phyloP scores from a whole-genome alignment of 2,797 vertebrate species.

The Diplodus puntazzo region DNA sequence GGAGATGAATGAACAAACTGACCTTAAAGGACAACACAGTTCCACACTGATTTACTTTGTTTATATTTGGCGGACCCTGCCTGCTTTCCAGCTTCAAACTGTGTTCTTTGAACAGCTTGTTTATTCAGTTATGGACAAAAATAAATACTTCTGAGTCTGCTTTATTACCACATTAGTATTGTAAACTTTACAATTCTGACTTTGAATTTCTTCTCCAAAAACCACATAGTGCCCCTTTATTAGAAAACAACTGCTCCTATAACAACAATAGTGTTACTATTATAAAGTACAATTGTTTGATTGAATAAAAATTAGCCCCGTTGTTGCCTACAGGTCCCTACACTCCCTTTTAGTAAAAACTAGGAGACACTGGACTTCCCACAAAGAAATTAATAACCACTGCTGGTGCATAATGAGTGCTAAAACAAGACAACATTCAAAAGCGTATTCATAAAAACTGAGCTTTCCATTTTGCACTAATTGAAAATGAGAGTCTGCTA shows the following conservation, averaged over 20 bases:
- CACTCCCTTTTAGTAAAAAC: constrained; percentile 31
- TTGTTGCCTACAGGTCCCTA: background rate
- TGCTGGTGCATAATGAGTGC: constrained; percentile 22
- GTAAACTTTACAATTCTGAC: too few species aligned
- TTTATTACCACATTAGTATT: too few species aligned
- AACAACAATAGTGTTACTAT: background rate
- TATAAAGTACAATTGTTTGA: background rate
- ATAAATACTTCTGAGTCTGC: too few species aligned
- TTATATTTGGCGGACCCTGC: too few species aligned
- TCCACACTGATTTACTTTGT: too few species aligned
- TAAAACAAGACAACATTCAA: constrained; percentile 23
- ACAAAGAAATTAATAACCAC: constrained; percentile 44
- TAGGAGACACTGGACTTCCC: constrained; percentile 16
- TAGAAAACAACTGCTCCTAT: background rate
- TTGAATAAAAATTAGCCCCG: constrained; percentile 26
- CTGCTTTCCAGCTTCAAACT: too few species aligned
- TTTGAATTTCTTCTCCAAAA: too few species aligned
- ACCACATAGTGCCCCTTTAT: too few species aligned
- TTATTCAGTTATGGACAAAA: too few species aligned
- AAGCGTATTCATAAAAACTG: constrained; percentile 27
- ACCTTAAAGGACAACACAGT: too few species aligned
- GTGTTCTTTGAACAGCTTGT: too few species aligned
- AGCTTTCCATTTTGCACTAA: constrained; percentile 35
- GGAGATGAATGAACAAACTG: too few species aligned
- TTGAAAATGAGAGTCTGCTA: constrained; percentile 46